Evolutionary conservation across 2,888 invertebrate species (phyloP), one percentile per base, ranked within the genome.

Genomic region (Merodon equestris): DNA sequence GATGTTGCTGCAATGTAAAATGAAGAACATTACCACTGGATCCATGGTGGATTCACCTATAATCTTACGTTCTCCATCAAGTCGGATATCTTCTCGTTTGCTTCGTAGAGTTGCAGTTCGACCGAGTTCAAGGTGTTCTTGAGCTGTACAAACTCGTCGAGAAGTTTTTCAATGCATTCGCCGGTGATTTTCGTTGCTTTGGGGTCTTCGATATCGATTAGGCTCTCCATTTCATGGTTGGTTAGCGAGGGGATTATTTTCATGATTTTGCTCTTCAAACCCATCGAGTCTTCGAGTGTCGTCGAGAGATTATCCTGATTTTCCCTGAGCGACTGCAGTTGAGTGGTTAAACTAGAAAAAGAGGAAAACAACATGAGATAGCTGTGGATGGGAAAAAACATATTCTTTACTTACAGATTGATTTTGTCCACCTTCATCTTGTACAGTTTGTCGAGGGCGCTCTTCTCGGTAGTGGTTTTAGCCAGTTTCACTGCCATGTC

Each of bases 71-170:
- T 87, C 81, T 89, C 89, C 60, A 88, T 81, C 0, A 89, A 83
- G 72, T 89, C 89, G 0, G 89, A 84, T 64, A 88, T 88, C 84
- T 89, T 89, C 79, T 89, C 89, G 75, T 89, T 89, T 13, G 89
- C 89, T 77, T 89, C 89, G 71, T 89, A 89, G 34, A 89, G 82
- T 73, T 89, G 89, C 40, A 89, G 81, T 58, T 89, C 89, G 10
- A 87, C 87, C 1, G 85, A 82, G 60, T 85, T 87, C 70, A 88
- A 84, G 15, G 85, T 83, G 36, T 85, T 84, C 66, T 88, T 88
- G 5, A 88, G 82, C 3, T 85, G 82, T 9, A 87, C 75, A 73
- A 88, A 88, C 71, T 88, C 88, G 9, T 85, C 84, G 0, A 88
- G 85, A 10, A 89, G 83, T 57, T 87, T 87, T 60, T 89, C 88